A percentile compares a stretch with the other conserved stretches of the same genome.
phyloP scores from a whole-genome alignment of 2,113 vertebrate species.

The Thunnus thynnus region DNA sequence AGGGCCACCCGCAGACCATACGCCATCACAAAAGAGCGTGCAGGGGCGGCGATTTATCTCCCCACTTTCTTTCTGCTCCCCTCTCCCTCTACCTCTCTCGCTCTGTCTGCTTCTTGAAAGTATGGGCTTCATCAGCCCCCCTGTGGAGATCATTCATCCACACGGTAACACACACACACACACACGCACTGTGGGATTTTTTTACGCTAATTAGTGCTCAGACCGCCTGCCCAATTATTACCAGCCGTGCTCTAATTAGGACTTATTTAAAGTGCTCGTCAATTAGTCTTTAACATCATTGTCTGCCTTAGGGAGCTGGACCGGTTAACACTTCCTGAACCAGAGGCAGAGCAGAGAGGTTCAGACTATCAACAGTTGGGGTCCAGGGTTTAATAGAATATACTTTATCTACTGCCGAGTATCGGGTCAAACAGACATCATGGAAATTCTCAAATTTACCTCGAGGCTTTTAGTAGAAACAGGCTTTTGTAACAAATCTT shows the following conservation, averaged over 20 bases:
- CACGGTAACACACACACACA: constrained; percentile 78
- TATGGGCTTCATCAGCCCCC: constrained; percentile 88
- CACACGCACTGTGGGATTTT: constrained; percentile 77
- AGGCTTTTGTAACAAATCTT: no score
- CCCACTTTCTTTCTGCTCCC: constrained; percentile 57
- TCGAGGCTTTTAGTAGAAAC: background rate
- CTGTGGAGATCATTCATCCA: constrained; percentile 88
- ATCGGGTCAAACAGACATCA: background rate
- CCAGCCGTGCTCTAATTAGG: constrained; percentile 92
- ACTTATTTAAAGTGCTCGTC: constrained; percentile 90
- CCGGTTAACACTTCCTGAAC: constrained; percentile 61
- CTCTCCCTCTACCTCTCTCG: constrained; percentile 41
- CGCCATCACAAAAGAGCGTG: constrained; percentile 87
- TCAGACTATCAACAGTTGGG: constrained; percentile 18
- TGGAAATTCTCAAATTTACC: background rate
- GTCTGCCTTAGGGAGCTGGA: constrained; percentile 73
- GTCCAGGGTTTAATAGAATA: constrained; percentile 12
- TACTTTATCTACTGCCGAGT: background rate
- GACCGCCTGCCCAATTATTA: constrained; percentile 92
- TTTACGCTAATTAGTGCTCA: constrained; percentile 90
- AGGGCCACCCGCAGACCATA: constrained; percentile 90
- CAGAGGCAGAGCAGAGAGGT: constrained; percentile 16
- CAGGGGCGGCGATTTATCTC: constrained; percentile 48
- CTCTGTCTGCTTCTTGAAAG: constrained; percentile 83
- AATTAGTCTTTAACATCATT: constrained; percentile 88